These are phyloP conservation scores for Papilio elwesi DNA, from an alignment of 2,888 invertebrate species.

Conservation along the genomic window DNA sequence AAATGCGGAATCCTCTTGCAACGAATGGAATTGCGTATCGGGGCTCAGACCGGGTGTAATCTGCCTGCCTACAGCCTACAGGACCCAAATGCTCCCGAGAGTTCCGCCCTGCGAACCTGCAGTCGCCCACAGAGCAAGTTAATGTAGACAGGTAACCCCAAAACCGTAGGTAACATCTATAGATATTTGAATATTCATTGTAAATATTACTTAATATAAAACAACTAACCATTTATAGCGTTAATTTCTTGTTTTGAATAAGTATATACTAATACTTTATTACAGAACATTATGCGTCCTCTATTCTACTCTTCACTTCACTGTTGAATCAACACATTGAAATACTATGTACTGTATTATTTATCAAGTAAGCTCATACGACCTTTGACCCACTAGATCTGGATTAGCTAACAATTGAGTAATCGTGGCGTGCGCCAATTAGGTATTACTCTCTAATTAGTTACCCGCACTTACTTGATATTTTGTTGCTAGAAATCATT, in stretches of 20 bases:
- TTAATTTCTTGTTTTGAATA: too few relatives aligned
- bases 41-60: constrained; percentile 82
- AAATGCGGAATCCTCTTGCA: constrained; percentile 78
- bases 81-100: constrained; percentile 78
- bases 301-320: too few relatives aligned
- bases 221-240: too few relatives aligned
- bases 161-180: neutral
- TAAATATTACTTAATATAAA: too few relatives aligned
- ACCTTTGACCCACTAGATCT: constrained; percentile 6
- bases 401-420: constrained; percentile 24
- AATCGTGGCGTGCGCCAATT: constrained; percentile 22
- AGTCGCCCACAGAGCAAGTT: constrained; percentile 62
- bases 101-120: constrained; percentile 63
- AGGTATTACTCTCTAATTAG: constrained; percentile 25
- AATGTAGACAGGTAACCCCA: constrained; percentile 24
- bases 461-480: neutral
- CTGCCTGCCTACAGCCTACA: constrained; percentile 72
- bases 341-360: too few relatives aligned
- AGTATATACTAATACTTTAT: too few relatives aligned
- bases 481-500: constrained; percentile 9
- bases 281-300: too few relatives aligned
- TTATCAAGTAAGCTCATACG: constrained; percentile 8
- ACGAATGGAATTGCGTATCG: constrained; percentile 80
- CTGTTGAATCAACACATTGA: neutral
- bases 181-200: neutral